Evolutionary conservation across 2,888 invertebrate species (phyloP).

Genomic region (Ceraclea dissimilis): DNA sequence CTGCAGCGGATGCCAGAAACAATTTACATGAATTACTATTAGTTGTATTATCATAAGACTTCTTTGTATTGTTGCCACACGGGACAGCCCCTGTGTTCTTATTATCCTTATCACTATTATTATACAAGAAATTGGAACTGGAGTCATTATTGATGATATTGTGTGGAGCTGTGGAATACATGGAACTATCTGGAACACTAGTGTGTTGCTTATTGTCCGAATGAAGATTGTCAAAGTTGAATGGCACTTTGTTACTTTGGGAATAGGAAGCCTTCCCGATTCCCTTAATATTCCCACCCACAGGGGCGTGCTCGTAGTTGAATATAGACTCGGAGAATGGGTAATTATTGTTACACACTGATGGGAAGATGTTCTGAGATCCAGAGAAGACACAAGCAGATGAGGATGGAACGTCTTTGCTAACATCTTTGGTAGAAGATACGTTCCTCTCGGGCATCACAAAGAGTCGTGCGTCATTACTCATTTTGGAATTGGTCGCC

Average conservation of each 20-base stretch:
- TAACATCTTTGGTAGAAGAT: not conserved
- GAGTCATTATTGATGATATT: not conserved
- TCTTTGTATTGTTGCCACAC: not conserved
- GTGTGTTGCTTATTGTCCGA: not conserved
- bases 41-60: not conserved
- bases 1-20: not conserved
- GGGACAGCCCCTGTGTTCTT: not conserved
- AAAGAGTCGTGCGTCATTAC: not conserved
- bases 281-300: not conserved
- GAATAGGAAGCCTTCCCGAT: not conserved
- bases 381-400: slow-evolving; percentile 21
- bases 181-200: too few relatives aligned
- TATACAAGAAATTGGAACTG: not conserved
- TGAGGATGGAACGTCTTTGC: slow-evolving; percentile 3
- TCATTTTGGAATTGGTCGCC: slow-evolving; percentile 4
- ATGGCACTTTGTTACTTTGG: slow-evolving; percentile 9
- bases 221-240: slow-evolving; percentile 12
- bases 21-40: not conserved
- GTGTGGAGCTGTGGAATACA: too few relatives aligned
- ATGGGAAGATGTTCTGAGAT: slow-evolving; percentile 10
- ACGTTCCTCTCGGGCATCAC: not conserved
- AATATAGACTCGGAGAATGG: slow-evolving; percentile 20
- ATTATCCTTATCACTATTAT: not conserved
- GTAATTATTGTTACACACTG: slow-evolving; percentile 6
- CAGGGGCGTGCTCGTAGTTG: slow-evolving; percentile 20